Evolutionary conservation across 2,888 invertebrate genomes (phyloP).

Genomic region (Sthenelais limicola): DNA sequence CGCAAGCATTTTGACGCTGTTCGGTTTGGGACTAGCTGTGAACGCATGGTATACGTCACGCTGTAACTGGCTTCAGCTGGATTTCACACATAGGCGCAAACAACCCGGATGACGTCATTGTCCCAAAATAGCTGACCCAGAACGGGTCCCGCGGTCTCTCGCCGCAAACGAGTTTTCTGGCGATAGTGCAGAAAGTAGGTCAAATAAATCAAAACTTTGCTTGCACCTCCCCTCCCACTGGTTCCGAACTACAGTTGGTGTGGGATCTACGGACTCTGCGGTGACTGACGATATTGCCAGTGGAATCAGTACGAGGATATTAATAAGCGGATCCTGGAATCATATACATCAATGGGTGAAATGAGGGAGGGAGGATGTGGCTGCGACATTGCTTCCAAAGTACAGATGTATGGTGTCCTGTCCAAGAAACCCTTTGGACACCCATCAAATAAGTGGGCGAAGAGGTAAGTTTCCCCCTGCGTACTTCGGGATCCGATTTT

Average conservation of each 20-base stretch:
- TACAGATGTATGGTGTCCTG: slow-evolving; percentile 39
- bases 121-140: too few species aligned
- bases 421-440: slow-evolving; percentile 41
- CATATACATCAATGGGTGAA: slow-evolving; percentile 18
- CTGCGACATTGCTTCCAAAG: slow-evolving; percentile 17
- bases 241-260: too few species aligned
- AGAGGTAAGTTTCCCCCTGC: slow-evolving; percentile 34
- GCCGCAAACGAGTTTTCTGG: too few species aligned
- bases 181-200: slow-evolving; percentile 10
- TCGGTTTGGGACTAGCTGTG: slow-evolving; percentile 1
- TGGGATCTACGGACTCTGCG: too few species aligned
- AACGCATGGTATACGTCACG: slow-evolving; percentile 22
- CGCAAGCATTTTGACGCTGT: too few species aligned
- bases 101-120: too few species aligned
- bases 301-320: not conserved
- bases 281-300: too few species aligned
- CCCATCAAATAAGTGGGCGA: slow-evolving; percentile 40
- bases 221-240: too few species aligned
- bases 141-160: too few species aligned
- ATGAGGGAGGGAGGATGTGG: slow-evolving; percentile 34
- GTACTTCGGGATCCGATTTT: too few species aligned
- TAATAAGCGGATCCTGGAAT: not conserved
- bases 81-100: too few species aligned
- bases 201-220: slow-evolving; percentile 24
- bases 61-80: too few species aligned